phyloP scores from a whole-genome alignment of 1,140 invertebrate species.

The Araneus ventricosus region DNA sequence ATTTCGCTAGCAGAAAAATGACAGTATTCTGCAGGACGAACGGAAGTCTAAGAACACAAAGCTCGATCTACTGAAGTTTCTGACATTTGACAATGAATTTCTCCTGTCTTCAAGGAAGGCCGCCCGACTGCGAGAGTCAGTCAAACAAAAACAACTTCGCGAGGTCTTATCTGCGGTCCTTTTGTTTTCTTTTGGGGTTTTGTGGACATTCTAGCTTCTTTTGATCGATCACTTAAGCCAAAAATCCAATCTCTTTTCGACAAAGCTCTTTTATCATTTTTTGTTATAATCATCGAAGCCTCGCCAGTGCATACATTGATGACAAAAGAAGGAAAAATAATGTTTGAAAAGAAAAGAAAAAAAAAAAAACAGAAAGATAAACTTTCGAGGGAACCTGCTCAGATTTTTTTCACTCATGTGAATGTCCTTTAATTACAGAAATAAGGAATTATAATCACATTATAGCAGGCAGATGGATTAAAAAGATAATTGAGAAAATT shows the following conservation, averaged over 20 bases:
- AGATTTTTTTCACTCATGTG: slow-evolving; percentile 32
- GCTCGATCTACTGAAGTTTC: neutral
- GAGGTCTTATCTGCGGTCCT: neutral
- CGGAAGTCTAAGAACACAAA: slow-evolving; percentile 21
- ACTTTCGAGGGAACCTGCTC: slow-evolving; percentile 18
- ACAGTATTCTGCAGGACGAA: neutral
- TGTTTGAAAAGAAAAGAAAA: neutral
- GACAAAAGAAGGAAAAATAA: neutral
- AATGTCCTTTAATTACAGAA: slow-evolving; percentile 52
- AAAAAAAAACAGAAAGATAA: slow-evolving; percentile 30
- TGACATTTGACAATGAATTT: slow-evolving; percentile 36
- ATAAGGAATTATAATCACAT: slow-evolving; percentile 34
- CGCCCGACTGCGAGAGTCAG: neutral
- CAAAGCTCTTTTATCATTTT: slow-evolving; percentile 33
- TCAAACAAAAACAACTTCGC: slow-evolving; percentile 23
- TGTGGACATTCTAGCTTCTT: neutral
- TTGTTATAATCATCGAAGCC: neutral
- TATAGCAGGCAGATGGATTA: neutral
- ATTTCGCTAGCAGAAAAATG: neutral
- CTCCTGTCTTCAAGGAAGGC: slow-evolving; percentile 20
- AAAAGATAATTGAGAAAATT: slow-evolving; percentile 29
- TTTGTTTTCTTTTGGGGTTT: neutral
- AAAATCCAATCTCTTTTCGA: slow-evolving; percentile 52
- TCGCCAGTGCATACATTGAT: neutral
- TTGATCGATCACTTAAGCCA: slow-evolving; percentile 39